Conservation (phyloP, 1,140 invertebrate genomes). For the Metopolophium dirhodum region DNA sequence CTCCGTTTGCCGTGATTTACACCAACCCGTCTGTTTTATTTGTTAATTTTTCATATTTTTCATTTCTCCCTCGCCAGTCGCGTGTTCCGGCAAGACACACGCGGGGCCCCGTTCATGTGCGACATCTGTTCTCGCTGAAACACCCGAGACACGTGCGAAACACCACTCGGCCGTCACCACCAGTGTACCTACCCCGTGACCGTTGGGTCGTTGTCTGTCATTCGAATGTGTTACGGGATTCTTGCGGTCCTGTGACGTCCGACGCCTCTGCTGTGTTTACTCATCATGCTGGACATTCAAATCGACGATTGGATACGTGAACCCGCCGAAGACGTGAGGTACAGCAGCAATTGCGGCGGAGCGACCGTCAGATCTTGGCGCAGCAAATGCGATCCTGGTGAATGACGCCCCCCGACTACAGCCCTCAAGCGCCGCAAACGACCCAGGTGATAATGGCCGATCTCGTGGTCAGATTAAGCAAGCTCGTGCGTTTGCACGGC, state of each 20-base stretch:
- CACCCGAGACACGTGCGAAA: not conserved
- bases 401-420: slow-evolving; percentile 42
- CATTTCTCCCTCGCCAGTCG: not conserved
- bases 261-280: not conserved
- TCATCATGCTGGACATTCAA: slow-evolving; percentile 47
- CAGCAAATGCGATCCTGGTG: slow-evolving; percentile 48
- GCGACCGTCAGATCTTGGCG: slow-evolving; percentile 49
- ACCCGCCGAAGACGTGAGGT: slow-evolving; percentile 45
- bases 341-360: slow-evolving; percentile 31
- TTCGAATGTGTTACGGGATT: slow-evolving; percentile 52
- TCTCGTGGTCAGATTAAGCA: slow-evolving; percentile 38
- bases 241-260: slow-evolving; percentile 41
- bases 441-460: slow-evolving; percentile 53
- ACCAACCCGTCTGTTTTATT: too few species aligned
- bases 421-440: slow-evolving; percentile 44
- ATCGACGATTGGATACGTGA: slow-evolving; percentile 48
- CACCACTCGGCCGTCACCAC: not conserved
- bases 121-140: not conserved
- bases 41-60: not conserved
- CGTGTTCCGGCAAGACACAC: not conserved
- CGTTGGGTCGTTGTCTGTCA: not conserved
- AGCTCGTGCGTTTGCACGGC: not conserved
- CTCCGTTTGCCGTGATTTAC: not conserved
- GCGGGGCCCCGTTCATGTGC: too few species aligned
- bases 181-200: not conserved